Evolutionary conservation across 2,797 vertebrate species (phyloP), one percentile per base, ranked within the genome.

Genomic region (Falco peregrinus): DNA sequence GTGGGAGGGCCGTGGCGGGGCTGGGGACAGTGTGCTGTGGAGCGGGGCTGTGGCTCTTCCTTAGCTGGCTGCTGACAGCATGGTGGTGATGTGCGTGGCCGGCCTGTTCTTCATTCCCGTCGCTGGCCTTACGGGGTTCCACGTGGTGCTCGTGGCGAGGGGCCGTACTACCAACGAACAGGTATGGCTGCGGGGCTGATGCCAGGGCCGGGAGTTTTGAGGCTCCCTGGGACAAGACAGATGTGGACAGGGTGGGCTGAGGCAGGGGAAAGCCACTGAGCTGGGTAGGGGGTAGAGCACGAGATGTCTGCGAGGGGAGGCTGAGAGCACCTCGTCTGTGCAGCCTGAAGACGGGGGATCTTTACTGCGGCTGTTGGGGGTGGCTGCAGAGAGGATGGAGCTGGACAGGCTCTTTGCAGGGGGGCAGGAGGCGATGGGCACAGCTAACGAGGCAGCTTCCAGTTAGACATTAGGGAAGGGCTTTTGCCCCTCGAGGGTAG

Each of bases 91-190:
- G 99, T 99, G 99, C 71, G 99, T 99, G 79, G 98, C 99, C 33
- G 99, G 99, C 84, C 97, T 99, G 83, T 99, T 99, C 97, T 99
- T 99, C 96, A 98, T 99, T 92, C 99, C 99, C 33, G 99, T 99
- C 1, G 99, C 99, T 67, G 99, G 99, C 89, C 98, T 99, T 89
- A 99, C 99, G 4, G 99, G 99, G 74, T 99, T 99, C 97, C 99
- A 99, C 13, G 98, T 99, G 93, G 99, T 99, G 94, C 98, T 99
- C 51, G 99, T 99, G 97, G 98, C 99, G n/a, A 98, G 99, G 59
- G 99, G 99, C 35, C 98, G 99, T 70, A 99, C 99, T 81, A 99
- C 99, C 84, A 99, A 99, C 3, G 99, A 99, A 92, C 99, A 99
- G 99, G 99, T 99, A 95, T 0, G 59, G 11, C 43, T 7, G 1